These are phyloP conservation scores for Ostrea edulis DNA, from an alignment of 1,140 invertebrate species.

Conservation along the genomic window DNA sequence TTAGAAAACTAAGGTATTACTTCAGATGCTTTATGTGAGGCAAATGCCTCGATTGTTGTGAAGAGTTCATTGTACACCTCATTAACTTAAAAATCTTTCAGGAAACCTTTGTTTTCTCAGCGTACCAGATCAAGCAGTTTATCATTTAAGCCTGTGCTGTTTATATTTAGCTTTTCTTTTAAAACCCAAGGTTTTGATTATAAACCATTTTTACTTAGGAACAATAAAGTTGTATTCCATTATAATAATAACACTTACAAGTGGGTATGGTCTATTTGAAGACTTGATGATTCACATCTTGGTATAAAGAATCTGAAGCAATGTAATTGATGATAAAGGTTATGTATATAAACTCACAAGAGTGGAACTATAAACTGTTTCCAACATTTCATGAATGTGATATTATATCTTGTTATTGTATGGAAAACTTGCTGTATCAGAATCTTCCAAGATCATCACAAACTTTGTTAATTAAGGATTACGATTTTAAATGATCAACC, in stretches of 20 bases:
- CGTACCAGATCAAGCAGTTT: neutral
- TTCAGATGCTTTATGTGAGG: neutral
- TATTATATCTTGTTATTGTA: no score
- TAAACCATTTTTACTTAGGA: neutral
- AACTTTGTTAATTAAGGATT: no score
- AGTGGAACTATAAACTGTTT: no score
- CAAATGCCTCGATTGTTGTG: neutral
- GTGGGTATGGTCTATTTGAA: no score
- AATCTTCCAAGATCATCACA: no score
- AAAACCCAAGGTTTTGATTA: neutral
- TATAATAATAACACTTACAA: neutral
- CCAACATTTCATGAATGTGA: no score
- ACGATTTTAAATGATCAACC: no score
- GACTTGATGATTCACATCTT: no score
- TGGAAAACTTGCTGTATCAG: no score
- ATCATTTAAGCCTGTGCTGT: neutral
- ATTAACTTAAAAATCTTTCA: neutral
- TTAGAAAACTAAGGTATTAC: neutral
- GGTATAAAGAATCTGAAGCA: no score
- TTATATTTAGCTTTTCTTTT: neutral
- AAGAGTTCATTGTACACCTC: neutral
- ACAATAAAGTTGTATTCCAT: neutral
- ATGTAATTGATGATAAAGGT: no score
- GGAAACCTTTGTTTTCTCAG: neutral
- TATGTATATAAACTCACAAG: no score